Conservation (phyloP, 2,888 invertebrate genomes). For the Strigamia crassipes region DNA sequence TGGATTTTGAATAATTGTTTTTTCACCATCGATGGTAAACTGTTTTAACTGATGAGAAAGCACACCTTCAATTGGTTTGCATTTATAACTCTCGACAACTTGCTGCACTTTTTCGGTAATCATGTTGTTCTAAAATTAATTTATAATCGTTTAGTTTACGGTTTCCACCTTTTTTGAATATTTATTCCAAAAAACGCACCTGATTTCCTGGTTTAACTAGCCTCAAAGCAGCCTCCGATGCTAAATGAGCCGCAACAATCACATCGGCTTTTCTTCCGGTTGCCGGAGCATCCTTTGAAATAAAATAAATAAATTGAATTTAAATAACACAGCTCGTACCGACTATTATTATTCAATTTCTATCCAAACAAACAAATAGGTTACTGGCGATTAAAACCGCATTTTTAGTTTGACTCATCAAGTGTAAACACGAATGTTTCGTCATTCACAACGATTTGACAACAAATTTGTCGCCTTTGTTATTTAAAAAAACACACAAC, state of each 20-base stretch:
- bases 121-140: conserved; percentile 72
- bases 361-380: too few species aligned
- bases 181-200: conserved; percentile 62
- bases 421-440: neutral
- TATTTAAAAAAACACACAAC: too few species aligned
- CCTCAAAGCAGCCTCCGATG: conserved; percentile 92
- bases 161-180: neutral
- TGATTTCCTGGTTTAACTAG: conserved; percentile 88
- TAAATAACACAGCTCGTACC: neutral
- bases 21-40: conserved; percentile 96
- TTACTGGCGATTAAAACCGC: too few species aligned
- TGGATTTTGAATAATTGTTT: conserved; percentile 96
- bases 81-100: conserved; percentile 88
- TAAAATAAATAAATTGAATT: neutral
- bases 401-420: neutral
- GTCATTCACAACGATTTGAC: neutral
- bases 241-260: conserved; percentile 90
- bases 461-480: too few species aligned
- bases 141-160: neutral
- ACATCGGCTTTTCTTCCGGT: conserved; percentile 92
- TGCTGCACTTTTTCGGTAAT: conserved; percentile 92
- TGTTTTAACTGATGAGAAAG: conserved; percentile 88
- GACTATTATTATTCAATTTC: neutral
- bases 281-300: conserved; percentile 68
- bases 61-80: conserved; percentile 94